Conservation (phyloP, 2,113 vertebrate species). For the Lates calcarifer region DNA sequence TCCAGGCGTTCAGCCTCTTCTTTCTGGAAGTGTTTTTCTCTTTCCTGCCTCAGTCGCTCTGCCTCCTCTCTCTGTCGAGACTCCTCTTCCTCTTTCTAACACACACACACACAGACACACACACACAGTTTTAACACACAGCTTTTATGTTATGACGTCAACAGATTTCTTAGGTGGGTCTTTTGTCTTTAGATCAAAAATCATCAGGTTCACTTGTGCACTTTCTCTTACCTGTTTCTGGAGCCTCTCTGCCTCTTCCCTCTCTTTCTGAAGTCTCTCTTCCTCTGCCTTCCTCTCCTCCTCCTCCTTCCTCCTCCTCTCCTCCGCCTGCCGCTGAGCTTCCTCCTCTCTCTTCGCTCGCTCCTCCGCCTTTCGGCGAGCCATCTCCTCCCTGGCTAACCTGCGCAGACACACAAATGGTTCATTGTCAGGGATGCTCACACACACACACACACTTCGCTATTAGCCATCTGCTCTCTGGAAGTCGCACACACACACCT, state of each 20-base stretch:
- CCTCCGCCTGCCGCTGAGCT: conserved; percentile 84
- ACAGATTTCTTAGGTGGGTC: neutral
- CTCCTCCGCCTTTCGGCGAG: conserved; percentile 90
- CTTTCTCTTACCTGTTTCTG: conserved; percentile 89
- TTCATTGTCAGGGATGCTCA: neutral
- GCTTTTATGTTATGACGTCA: neutral
- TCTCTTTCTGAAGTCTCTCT: conserved; percentile 86
- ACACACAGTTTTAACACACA: neutral
- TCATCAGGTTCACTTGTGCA: too few species aligned
- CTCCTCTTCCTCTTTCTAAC: conserved; percentile 91
- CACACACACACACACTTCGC: too few species aligned
- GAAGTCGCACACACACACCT: conserved; percentile 58
- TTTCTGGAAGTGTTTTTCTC: conserved; percentile 95
- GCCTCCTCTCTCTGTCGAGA: conserved; percentile 90
- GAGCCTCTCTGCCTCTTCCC: conserved; percentile 86
- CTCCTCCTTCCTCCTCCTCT: conserved; percentile 81
- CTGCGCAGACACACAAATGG: conserved; percentile 72
- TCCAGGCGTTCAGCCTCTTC: conserved; percentile 96
- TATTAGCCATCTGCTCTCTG: neutral
- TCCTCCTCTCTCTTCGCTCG: conserved; percentile 89
- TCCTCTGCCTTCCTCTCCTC: conserved; percentile 85
- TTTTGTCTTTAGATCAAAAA: neutral
- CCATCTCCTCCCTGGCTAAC: conserved; percentile 90
- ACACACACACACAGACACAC: conserved; percentile 11
- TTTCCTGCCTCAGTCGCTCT: conserved; percentile 88